phyloP scores from a whole-genome alignment of 2,113 vertebrate genomes.

The Actenoides lindsayi region DNA sequence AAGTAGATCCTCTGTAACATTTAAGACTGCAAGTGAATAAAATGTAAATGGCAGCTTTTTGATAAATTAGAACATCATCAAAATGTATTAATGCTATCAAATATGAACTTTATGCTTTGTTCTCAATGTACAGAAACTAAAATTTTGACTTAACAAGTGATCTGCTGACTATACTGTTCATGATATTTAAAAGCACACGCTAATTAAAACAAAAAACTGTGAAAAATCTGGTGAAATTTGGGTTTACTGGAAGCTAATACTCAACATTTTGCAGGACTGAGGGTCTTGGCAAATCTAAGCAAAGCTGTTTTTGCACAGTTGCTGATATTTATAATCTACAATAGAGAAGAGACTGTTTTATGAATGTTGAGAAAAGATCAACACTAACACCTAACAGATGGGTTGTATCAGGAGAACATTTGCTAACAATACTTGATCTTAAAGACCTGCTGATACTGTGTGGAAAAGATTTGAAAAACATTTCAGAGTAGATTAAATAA shows the following conservation, averaged over 20 bases:
- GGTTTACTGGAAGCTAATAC: not conserved
- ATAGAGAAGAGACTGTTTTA: conserved; percentile 32
- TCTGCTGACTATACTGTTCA: not conserved
- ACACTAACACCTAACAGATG: conserved; percentile 59
- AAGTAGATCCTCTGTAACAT: not conserved
- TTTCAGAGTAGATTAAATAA: not conserved
- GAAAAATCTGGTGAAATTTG: not conserved
- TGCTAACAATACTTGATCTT: conserved; percentile 14
- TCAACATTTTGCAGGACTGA: not conserved
- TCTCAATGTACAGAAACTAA: not conserved
- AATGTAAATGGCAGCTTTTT: not conserved
- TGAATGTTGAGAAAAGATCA: conserved; percentile 65
- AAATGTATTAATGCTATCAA: not conserved
- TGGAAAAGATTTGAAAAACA: not conserved
- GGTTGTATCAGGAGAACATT: conserved; percentile 49
- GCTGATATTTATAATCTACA: conserved; percentile 11
- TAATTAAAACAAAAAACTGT: not conserved
- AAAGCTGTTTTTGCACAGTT: conserved; percentile 14
- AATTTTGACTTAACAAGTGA: not conserved
- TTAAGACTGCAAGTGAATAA: not conserved
- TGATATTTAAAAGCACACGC: not conserved
- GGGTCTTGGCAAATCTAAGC: conserved; percentile 21
- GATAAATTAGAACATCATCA: not conserved
- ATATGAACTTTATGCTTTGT: not conserved
- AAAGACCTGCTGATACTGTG: conserved; percentile 36